These are phyloP conservation scores for Eretmochelys imbricata DNA, from an alignment of 2,113 vertebrate genomes.

Conservation along the genomic window DNA sequence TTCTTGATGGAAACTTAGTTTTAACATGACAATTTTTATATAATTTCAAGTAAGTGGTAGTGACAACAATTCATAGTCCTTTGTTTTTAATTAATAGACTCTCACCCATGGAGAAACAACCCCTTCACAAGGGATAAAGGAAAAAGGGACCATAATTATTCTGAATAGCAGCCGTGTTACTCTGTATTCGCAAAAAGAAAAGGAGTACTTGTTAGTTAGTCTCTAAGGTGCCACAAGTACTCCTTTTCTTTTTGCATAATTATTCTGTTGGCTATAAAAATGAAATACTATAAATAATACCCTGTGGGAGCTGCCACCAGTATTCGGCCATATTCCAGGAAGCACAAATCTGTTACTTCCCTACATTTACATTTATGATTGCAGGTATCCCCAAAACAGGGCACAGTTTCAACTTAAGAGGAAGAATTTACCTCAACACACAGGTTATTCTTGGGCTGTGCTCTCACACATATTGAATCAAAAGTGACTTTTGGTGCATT, in stretches of 20 bases:
- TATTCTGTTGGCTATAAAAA: neutral
- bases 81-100: neutral
- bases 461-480: neutral
- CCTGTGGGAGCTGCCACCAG: neutral
- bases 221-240: too few species aligned
- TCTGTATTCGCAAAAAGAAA: too few species aligned
- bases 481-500: neutral
- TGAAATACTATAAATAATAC: neutral
- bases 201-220: too few species aligned
- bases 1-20: conserved; percentile 41
- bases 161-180: too few species aligned
- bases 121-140: neutral
- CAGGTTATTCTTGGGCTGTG: neutral
- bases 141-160: neutral
- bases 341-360: neutral
- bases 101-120: neutral
- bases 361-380: neutral
- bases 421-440: neutral
- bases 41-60: neutral
- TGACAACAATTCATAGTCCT: neutral
- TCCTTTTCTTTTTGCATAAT: too few species aligned
- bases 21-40: conserved; percentile 1
- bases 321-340: neutral
- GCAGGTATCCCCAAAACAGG: neutral
- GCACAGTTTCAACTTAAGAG: neutral